Percentiles rank a stretch among this genome's conserved stretches.
These are phyloP conservation scores for Manis javanica DNA, from an alignment of 2,797 vertebrate genomes.

Conservation along the genomic window DNA sequence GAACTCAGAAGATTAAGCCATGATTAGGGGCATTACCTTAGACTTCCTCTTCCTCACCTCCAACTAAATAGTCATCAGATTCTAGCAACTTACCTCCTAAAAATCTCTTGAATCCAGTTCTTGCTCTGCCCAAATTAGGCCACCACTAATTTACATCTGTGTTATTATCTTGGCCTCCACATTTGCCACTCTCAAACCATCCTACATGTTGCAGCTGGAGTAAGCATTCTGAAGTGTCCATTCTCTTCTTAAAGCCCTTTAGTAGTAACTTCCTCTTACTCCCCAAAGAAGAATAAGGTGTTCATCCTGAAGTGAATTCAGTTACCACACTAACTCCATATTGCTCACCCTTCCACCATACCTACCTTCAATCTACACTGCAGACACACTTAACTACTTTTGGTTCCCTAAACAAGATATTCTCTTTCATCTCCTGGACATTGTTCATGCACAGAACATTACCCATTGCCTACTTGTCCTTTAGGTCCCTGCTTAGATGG, in stretches of 20 bases:
- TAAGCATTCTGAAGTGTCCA: background rate
- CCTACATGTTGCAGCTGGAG: background rate
- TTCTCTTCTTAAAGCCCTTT: background rate
- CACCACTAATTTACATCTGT: background rate
- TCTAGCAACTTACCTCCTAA: background rate
- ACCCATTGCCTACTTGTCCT: background rate
- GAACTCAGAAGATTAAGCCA: background rate
- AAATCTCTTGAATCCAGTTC: background rate
- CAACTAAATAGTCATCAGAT: background rate
- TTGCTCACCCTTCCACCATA: background rate
- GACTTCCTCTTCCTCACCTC: background rate
- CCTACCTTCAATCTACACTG: slow-evolving; percentile 19
- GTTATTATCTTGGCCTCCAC: background rate
- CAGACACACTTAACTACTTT: slow-evolving; percentile 22
- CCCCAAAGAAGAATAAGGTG: slow-evolving; percentile 3
- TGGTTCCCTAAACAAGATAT: background rate
- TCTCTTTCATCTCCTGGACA: background rate
- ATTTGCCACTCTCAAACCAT: background rate
- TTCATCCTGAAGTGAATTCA: background rate
- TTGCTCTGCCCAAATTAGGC: background rate
- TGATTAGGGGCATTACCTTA: background rate
- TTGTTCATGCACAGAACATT: background rate
- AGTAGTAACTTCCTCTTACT: slow-evolving; percentile 1
- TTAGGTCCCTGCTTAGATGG: background rate
- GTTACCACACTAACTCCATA: background rate